Base-by-base conservation (phyloP, 2,888 invertebrate genomes). In the Oligia latruncula region DNA sequence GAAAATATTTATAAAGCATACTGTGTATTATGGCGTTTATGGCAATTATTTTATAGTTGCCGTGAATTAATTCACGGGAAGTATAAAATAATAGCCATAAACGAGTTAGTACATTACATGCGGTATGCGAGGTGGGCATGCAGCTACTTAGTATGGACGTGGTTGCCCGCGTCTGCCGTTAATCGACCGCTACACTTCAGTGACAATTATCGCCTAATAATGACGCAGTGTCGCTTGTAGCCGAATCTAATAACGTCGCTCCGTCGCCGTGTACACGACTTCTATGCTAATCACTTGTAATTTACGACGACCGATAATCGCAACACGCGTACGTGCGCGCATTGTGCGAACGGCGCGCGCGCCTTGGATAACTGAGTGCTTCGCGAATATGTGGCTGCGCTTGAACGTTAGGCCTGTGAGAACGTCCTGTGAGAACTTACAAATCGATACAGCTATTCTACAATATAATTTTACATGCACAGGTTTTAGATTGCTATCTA, bases 221-320 rank as follows among this genome's bases (percentile, higher is more conserved):
- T 94, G 92, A 95, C 93, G 94, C 92, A 91, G 91, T 92, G 94
- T 93, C 90, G 92, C 88, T 92, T 94, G 94, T 93, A 94, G 92
- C 93, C 94, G 94, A 95, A 95, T 95, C 95, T 95, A 96, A 96
- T 95, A 95, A 93, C 92, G 93, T 94, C 92, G 91, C 91, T 89
- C 85, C 89, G 92, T 93, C 94, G 94, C 92, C 94, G 77, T 87
- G 80, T 77, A 87, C 84, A 95, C 96, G 95, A 95, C 94, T 93
- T 89, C 93, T 95, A 97, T 96, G 96, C 94, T 95, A 97, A 97
- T 96, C 95, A 92, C 90, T 90, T 83, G 95, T 96, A 95, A 96
- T 96, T 96, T 97, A 96, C 96, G 95, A 95, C 92, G 93, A 90
- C 89, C 94, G 95, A 95, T 96, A 96, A 96, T 96, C 96, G 96